Conservation (phyloP, 2,797 vertebrate species). For the Threskiornis aethiopicus region DNA sequence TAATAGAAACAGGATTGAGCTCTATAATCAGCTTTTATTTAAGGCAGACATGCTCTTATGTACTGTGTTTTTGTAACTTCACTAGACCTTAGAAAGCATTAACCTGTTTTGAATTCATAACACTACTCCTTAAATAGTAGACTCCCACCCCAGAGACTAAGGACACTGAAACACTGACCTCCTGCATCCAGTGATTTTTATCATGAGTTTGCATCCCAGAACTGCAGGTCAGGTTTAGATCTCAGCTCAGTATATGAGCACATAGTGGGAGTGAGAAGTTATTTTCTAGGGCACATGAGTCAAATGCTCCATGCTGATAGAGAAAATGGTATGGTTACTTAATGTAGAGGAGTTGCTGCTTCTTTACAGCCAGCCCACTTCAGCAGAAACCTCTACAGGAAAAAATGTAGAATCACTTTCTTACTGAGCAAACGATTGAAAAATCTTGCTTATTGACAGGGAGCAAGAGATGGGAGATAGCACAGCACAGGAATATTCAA, state of each 20-base stretch:
- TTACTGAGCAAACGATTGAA: not conserved
- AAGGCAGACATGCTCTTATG: constrained; percentile 13
- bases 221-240: constrained; percentile 26
- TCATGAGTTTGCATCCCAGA: constrained; percentile 37
- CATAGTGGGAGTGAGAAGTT: not conserved
- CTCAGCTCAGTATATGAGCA: not conserved
- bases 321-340: constrained; percentile 44
- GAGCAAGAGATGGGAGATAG: not conserved
- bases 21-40: constrained; percentile 29
- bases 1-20: constrained; percentile 25
- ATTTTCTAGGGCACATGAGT: constrained; percentile 53
- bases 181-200: not conserved
- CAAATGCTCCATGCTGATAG: constrained; percentile 32
- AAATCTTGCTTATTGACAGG: constrained; percentile 6
- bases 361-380: constrained; percentile 10
- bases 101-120: constrained; percentile 13
- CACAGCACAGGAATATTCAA: not conserved
- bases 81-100: constrained; percentile 35
- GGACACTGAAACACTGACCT: not conserved
- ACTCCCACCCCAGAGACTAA: not conserved
- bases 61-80: constrained; percentile 19
- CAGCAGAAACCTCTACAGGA: constrained; percentile 12
- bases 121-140: constrained; percentile 33
- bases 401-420: not conserved
- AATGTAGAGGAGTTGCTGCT: constrained; percentile 30